Conservation (phyloP, 2,888 invertebrate species). For the Zelleria hepariella region DNA sequence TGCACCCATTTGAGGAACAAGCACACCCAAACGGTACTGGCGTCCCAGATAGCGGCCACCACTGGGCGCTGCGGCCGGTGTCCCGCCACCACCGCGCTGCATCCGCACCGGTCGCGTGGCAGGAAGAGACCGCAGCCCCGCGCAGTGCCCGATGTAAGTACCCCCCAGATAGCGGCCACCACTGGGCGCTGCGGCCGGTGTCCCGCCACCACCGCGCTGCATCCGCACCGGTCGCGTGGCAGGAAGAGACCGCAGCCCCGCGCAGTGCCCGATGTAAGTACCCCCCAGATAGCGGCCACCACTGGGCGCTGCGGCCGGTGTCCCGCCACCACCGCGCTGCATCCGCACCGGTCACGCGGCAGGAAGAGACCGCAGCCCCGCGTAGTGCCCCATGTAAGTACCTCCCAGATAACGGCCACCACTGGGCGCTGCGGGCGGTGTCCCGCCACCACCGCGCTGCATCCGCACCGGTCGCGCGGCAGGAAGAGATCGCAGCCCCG, state of each 20-base stretch:
- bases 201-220: not conserved
- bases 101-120: not conserved
- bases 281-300: too few species aligned
- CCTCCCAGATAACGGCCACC: too few species aligned
- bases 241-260: not conserved
- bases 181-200: conserved; percentile 7
- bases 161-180: too few species aligned
- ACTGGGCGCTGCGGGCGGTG: too few species aligned
- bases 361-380: too few species aligned
- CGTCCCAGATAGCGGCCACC: conserved; percentile 3
- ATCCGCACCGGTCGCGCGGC: too few species aligned
- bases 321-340: too few species aligned
- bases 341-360: too few species aligned
- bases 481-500: too few species aligned
- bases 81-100: not conserved
- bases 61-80: conserved; percentile 13
- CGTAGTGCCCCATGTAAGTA: too few species aligned
- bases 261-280: not conserved
- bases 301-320: too few species aligned
- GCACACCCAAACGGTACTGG: not conserved
- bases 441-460: too few species aligned
- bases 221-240: not conserved
- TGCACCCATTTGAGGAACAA: not conserved
- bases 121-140: not conserved
- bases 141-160: not conserved